These are phyloP conservation scores for Idaea straminata DNA, from an alignment of 2,888 invertebrate genomes.

Conservation along the genomic window DNA sequence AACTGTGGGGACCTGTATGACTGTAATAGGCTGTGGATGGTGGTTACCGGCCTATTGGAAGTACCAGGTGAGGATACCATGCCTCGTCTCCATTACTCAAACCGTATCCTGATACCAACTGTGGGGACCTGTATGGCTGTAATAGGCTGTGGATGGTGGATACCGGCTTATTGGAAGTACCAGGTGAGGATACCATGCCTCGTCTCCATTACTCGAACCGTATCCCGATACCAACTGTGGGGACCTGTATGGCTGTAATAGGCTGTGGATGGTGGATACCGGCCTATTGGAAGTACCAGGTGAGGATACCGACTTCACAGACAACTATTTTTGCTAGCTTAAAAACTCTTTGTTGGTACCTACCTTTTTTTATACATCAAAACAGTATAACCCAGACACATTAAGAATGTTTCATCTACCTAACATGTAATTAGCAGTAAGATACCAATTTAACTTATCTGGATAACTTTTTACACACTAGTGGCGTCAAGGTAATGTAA, in stretches of 20 bases:
- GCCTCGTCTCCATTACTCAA: conserved; percentile 42
- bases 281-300: conserved; percentile 86
- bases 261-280: conserved; percentile 90
- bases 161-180: conserved; percentile 85
- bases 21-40: conserved; percentile 87
- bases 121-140: conserved; percentile 80
- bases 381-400: too few relatives aligned
- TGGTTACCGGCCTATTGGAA: conserved; percentile 88
- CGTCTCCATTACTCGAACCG: conserved; percentile 50
- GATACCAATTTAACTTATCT: too few relatives aligned
- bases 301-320: too few relatives aligned
- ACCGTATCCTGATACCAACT: conserved; percentile 49
- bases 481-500: too few relatives aligned
- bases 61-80: conserved; percentile 74
- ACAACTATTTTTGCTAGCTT: too few relatives aligned
- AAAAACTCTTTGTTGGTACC: too few relatives aligned
- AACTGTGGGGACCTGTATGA: too few relatives aligned
- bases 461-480: too few relatives aligned
- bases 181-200: conserved; percentile 62
- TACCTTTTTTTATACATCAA: too few relatives aligned
- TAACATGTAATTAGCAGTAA: too few relatives aligned
- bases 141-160: conserved; percentile 89
- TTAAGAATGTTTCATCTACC: too few relatives aligned
- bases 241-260: conserved; percentile 85
- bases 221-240: conserved; percentile 46